A percentile compares a stretch with the other conserved stretches of the same genome.
phyloP scores from a whole-genome alignment of 1,140 invertebrate species.

The Conus betulinus region DNA sequence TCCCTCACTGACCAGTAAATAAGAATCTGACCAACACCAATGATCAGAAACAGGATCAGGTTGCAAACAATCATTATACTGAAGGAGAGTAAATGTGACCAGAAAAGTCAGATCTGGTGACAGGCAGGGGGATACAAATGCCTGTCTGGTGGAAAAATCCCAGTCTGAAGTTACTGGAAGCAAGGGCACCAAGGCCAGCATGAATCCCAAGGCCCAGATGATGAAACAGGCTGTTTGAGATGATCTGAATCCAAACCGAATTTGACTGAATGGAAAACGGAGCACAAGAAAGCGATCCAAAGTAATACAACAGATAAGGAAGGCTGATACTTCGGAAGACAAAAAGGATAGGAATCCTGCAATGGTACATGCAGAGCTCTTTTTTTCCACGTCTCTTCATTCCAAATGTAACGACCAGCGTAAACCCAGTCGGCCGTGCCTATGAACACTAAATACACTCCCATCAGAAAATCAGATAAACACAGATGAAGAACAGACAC shows the following conservation, averaged over 20 bases:
- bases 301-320: not conserved
- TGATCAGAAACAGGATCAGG: not conserved
- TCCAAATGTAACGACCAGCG: no score
- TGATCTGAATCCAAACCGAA: no score
- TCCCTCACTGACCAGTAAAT: no score
- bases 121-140: not conserved
- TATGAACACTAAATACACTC: not conserved
- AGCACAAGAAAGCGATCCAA: no score
- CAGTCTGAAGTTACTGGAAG: no score
- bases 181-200: no score
- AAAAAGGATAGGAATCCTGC: not conserved
- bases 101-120: not conserved
- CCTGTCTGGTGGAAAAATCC: no score
- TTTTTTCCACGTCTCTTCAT: not conserved
- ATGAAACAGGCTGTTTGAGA: no score
- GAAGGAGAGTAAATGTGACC: no score
- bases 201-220: no score
- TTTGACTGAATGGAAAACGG: no score
- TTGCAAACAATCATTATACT: not conserved
- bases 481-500: not conserved
- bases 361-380: not conserved
- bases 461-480: not conserved
- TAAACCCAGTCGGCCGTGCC: not conserved
- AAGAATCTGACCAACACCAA: not conserved
- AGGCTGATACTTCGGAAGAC: not conserved